Evolutionary conservation across 2,797 vertebrate genomes (phyloP).

Genomic region (Helarctos malayanus): DNA sequence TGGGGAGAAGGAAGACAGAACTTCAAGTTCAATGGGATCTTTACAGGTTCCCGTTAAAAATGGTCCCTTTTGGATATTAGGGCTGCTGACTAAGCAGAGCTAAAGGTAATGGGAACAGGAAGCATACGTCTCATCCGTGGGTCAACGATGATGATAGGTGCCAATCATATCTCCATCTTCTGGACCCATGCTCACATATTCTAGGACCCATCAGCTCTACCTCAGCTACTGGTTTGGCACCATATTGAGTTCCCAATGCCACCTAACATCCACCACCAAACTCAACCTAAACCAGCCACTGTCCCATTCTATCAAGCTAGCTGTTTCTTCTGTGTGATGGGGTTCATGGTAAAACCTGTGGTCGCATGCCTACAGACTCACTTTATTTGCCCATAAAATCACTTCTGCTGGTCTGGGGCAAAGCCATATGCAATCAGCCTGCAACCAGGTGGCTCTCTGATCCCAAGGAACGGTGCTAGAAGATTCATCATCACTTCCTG

Average conservation of each 20-base stretch:
- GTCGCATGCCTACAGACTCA: no score
- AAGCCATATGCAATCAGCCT: not conserved
- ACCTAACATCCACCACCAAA: accelerated
- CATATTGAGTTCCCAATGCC: not conserved
- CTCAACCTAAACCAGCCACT: not conserved
- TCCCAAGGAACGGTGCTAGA: not conserved
- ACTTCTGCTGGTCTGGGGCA: not conserved
- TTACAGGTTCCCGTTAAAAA: not conserved
- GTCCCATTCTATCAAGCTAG: no score
- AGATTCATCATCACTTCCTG: no score
- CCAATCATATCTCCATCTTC: accelerated
- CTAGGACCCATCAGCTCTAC: not conserved
- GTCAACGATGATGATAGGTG: accelerated
- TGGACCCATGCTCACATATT: accelerated
- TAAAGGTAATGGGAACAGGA: not conserved
- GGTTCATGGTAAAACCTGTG: not conserved
- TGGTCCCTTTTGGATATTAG: not conserved
- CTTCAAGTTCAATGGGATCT: not conserved
- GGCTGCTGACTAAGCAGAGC: not conserved
- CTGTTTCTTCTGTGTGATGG: no score
- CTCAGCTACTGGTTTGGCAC: not conserved
- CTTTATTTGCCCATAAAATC: not conserved
- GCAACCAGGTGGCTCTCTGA: not conserved
- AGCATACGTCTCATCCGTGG: accelerated
- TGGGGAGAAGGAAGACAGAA: no score